phyloP scores from a whole-genome alignment of 2,797 vertebrate genomes.

The Amniataba percoides region DNA sequence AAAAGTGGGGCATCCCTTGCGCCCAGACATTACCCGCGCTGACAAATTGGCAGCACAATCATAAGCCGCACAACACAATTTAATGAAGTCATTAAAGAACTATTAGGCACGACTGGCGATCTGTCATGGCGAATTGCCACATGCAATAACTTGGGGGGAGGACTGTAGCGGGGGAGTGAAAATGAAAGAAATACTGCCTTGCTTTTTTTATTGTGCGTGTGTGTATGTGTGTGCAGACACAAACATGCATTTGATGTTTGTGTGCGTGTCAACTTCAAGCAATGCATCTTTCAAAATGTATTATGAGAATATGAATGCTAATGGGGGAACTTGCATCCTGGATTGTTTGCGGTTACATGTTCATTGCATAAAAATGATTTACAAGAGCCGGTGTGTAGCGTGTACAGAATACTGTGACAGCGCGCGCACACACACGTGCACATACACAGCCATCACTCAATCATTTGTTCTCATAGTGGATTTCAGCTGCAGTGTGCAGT shows the following conservation, averaged over 20 bases:
- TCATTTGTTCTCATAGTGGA: conserved; percentile 59
- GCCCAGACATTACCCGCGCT: conserved; percentile 81
- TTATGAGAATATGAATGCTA: conserved; percentile 71
- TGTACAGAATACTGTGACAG: conserved; percentile 45
- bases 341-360: conserved; percentile 67
- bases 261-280: conserved; percentile 34
- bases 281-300: conserved; percentile 66
- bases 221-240: conserved; percentile 3
- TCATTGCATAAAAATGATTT: conserved; percentile 74
- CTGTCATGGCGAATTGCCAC: conserved; percentile 86
- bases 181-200: conserved; percentile 68
- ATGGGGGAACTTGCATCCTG: conserved; percentile 62
- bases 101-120: conserved; percentile 86
- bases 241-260: conserved; percentile 27
- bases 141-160: conserved; percentile 80
- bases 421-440: conserved; percentile 2
- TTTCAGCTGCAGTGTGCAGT: conserved; percentile 67
- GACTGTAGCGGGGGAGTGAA: conserved; percentile 38
- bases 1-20: conserved; percentile 84
- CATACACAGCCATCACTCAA: conserved; percentile 58
- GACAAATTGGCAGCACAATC: conserved; percentile 86
- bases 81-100: conserved; percentile 90
- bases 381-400: conserved; percentile 43
- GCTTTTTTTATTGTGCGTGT: conserved; percentile 36
- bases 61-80: conserved; percentile 88